These are phyloP conservation scores for Paraescarpia echinospica DNA, from an alignment of 1,140 invertebrate species.

Conservation along the genomic window DNA sequence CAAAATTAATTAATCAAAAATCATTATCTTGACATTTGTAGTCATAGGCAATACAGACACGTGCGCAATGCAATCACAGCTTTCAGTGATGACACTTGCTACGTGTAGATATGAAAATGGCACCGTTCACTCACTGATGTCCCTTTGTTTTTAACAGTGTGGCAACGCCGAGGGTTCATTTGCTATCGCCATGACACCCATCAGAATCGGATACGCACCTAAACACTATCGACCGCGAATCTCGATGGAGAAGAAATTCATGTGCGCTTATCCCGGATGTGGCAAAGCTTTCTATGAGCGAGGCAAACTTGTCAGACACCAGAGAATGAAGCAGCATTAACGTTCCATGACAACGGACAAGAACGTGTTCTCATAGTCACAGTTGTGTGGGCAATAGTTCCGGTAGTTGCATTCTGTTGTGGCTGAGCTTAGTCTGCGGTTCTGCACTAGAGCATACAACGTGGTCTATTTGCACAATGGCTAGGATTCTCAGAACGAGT, in stretches of 20 bases:
- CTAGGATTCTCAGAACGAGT: too few species aligned
- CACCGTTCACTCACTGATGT: background rate
- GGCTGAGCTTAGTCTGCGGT: too few species aligned
- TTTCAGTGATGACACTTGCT: background rate
- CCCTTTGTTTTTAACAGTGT: background rate
- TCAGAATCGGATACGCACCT: background rate
- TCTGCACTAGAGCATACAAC: too few species aligned
- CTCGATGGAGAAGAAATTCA: background rate
- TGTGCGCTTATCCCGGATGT: background rate
- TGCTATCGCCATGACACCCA: background rate
- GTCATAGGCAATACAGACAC: too few species aligned
- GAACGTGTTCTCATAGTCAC: background rate
- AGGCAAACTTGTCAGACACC: background rate
- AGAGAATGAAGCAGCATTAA: background rate
- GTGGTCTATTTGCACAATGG: too few species aligned
- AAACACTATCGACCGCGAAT: background rate
- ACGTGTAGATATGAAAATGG: background rate
- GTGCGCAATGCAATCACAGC: background rate
- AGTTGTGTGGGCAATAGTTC: too few species aligned
- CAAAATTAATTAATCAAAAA: too few species aligned
- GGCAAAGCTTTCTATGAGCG: background rate
- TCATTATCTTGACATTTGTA: too few species aligned
- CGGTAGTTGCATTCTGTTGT: too few species aligned
- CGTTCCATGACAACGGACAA: background rate
- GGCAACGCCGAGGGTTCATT: background rate